Conservation (phyloP, 1,140 invertebrate species). For the Thalassaphorura encarpata region DNA sequence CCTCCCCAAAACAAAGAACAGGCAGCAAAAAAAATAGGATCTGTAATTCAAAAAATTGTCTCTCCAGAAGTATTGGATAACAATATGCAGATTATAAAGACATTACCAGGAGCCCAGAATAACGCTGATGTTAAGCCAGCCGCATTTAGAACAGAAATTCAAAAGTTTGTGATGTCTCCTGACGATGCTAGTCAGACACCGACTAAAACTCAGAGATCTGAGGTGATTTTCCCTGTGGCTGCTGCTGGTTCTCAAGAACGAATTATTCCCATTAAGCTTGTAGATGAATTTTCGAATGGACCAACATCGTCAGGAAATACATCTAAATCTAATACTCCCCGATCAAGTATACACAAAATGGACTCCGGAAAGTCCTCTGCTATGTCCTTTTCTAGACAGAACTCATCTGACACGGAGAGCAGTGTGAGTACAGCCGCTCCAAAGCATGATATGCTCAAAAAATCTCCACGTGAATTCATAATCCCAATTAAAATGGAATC, state of each 20-base stretch:
- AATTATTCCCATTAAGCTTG: constrained; percentile 53
- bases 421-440: constrained; percentile 16
- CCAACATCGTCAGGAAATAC: constrained; percentile 4
- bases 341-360: too few relatives aligned
- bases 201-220: constrained; percentile 44
- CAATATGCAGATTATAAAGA: too few relatives aligned
- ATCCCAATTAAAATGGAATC: constrained; percentile 84
- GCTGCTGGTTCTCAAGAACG: constrained; percentile 44
- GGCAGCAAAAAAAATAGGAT: constrained; percentile 29
- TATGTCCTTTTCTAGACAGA: constrained; percentile 38
- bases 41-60: constrained; percentile 25
- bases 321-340: too few relatives aligned
- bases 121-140: background rate
- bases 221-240: constrained; percentile 48
- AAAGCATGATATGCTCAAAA: constrained; percentile 60
- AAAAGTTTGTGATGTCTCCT: constrained; percentile 44
- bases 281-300: constrained; percentile 26
- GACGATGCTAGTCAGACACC: constrained; percentile 35
- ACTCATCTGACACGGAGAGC: constrained; percentile 50
- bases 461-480: constrained; percentile 77
- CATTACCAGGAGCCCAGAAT: constrained; percentile 5
- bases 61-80: constrained; percentile 13
- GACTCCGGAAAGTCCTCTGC: constrained; percentile 2
- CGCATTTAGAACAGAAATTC: constrained; percentile 45
- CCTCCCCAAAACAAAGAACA: constrained; percentile 25